phyloP scores from a whole-genome alignment of 2,113 vertebrate species.

The Thunnus thynnus region DNA sequence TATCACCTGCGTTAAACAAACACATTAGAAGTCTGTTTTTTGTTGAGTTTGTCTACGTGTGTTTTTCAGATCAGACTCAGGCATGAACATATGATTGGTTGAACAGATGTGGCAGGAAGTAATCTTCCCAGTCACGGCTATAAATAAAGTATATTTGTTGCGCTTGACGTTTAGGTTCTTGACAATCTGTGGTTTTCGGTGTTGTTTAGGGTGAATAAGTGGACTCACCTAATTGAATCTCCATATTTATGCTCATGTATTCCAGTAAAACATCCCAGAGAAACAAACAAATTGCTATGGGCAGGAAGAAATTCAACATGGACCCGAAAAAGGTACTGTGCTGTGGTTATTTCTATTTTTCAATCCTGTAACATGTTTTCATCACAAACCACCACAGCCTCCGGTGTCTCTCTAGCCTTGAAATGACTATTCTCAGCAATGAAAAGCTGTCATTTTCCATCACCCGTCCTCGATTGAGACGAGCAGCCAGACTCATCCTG shows the following conservation, averaged over 20 bases:
- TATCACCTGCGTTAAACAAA: not conserved
- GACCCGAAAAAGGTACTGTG: conserved; percentile 96
- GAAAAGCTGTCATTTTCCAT: conserved; percentile 46
- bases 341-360: not conserved
- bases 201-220: not conserved
- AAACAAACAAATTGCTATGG: conserved; percentile 98
- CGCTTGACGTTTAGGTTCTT: not conserved
- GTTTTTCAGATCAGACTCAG: conserved; percentile 7
- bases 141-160: conserved; percentile 14
- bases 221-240: not conserved
- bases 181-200: not conserved
- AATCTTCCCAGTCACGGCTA: not conserved
- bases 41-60: not conserved
- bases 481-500: not conserved
- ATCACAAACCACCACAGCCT: not conserved
- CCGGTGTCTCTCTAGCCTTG: conserved; percentile 3
- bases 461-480: conserved; percentile 12
- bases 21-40: not conserved
- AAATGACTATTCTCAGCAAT: conserved; percentile 11
- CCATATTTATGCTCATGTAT: conserved; percentile 29
- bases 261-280: conserved; percentile 95
- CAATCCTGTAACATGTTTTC: not conserved
- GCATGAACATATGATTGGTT: not conserved
- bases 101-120: conserved; percentile 28
- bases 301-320: conserved; percentile 99